phyloP scores from a whole-genome alignment of 2,113 vertebrate species.

The Pelobates fuscus region DNA sequence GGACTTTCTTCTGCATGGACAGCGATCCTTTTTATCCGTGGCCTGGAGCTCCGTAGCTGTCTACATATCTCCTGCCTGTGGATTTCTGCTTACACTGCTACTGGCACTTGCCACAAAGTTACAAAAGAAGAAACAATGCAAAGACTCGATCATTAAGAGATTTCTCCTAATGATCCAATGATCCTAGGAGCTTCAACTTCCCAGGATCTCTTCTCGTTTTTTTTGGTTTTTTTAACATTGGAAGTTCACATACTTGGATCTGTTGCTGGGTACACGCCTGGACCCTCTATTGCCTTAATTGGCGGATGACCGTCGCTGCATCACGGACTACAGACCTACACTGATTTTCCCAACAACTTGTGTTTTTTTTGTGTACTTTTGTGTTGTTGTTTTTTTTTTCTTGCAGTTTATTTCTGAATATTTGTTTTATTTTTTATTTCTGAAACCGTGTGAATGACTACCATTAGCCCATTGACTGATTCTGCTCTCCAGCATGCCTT shows the following conservation, averaged over 20 bases:
- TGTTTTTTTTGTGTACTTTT: conserved; percentile 6
- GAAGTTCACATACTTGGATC: conserved; percentile 25
- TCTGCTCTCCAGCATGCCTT: conserved; percentile 39
- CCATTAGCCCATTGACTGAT: conserved; percentile 16
- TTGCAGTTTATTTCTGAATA: too few relatives aligned
- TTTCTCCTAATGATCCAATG: conserved; percentile 16
- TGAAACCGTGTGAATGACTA: conserved; percentile 22
- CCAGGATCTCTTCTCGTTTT: conserved; percentile 20
- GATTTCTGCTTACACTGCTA: conserved; percentile 32
- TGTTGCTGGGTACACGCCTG: conserved; percentile 19
- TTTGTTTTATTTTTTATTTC: conserved; percentile 13
- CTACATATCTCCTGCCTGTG: conserved; percentile 29
- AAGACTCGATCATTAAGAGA: conserved; percentile 39
- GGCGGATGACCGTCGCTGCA: conserved; percentile 10
- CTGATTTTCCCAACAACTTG: background rate
- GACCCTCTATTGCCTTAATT: conserved; percentile 33
- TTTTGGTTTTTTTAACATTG: conserved; percentile 2
- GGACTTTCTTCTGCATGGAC: conserved; percentile 8
- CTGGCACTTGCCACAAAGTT: conserved; percentile 29
- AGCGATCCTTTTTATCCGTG: conserved; percentile 17
- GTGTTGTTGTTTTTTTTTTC: conserved; percentile 13
- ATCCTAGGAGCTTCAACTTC: conserved; percentile 11
- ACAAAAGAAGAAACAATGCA: conserved; percentile 38
- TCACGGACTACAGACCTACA: conserved; percentile 25
- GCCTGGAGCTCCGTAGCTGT: background rate